Conservation (phyloP, 37 sponge, comb jelly and placozoan species). For the Lycopodina hypogea region DNA sequence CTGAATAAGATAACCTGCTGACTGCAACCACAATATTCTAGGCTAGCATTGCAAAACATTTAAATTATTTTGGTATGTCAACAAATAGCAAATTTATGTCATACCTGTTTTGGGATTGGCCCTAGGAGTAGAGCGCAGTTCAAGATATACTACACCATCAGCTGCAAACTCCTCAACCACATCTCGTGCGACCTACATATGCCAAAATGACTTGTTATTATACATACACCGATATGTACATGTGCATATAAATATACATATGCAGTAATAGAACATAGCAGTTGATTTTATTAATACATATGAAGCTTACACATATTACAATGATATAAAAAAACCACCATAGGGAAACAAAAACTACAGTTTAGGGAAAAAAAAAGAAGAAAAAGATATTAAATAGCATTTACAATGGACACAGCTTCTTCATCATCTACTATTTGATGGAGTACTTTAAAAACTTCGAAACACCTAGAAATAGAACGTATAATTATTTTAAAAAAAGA, state of each 20-base stretch:
- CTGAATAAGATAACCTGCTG: not conserved
- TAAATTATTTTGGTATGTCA: too few species aligned
- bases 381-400: not conserved
- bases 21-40: not conserved
- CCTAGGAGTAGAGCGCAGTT: conserved; percentile 80
- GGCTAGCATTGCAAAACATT: too few species aligned
- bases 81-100: too few species aligned
- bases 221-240: too few species aligned
- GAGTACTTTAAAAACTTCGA: conserved; percentile 67
- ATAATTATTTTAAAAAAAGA: not conserved
- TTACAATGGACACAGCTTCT: conserved; percentile 63
- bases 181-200: conserved; percentile 53
- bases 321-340: too few species aligned
- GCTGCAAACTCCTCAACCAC: conserved; percentile 80
- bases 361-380: not conserved
- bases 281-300: too few species aligned
- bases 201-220: not conserved
- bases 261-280: not conserved
- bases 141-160: conserved; percentile 81
- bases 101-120: conserved; percentile 51
- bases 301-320: too few species aligned
- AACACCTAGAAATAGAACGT: conserved; percentile 46
- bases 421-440: conserved; percentile 66
- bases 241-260: too few species aligned
- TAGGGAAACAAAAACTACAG: not conserved